phyloP scores from a whole-genome alignment of 2,797 vertebrate species.

The Nasua narica region DNA sequence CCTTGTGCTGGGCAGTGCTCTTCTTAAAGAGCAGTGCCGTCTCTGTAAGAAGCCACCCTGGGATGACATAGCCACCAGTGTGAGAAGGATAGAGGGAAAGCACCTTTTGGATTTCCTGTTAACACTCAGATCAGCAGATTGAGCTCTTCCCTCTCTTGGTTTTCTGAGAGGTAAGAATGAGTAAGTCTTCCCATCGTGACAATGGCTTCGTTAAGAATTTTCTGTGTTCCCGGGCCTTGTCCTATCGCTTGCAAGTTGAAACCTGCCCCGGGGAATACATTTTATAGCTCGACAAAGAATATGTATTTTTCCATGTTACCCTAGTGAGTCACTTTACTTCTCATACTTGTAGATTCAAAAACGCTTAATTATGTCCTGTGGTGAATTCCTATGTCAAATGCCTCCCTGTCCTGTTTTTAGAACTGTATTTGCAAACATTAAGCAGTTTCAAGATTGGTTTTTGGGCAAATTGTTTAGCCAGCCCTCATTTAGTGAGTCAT shows the following conservation, averaged over 20 bases:
- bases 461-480: neutral
- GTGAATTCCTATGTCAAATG: neutral
- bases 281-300: neutral
- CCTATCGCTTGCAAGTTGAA: neutral
- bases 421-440: neutral
- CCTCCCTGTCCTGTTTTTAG: neutral
- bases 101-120: neutral
- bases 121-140: neutral
- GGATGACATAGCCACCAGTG: neutral
- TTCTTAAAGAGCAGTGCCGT: neutral
- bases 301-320: neutral
- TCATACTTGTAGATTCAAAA: neutral
- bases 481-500: neutral
- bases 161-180: neutral
- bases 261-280: neutral
- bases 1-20: neutral
- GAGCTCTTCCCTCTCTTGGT: neutral
- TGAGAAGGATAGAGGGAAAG: neutral
- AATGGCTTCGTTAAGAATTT: neutral
- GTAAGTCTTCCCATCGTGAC: neutral
- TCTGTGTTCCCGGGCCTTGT: neutral
- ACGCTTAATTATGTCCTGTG: neutral
- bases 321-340: neutral
- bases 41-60: neutral
- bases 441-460: conserved; percentile 24